These are phyloP conservation scores for Gorsachius magnificus DNA, from an alignment of 2,797 vertebrate species.

Conservation along the genomic window DNA sequence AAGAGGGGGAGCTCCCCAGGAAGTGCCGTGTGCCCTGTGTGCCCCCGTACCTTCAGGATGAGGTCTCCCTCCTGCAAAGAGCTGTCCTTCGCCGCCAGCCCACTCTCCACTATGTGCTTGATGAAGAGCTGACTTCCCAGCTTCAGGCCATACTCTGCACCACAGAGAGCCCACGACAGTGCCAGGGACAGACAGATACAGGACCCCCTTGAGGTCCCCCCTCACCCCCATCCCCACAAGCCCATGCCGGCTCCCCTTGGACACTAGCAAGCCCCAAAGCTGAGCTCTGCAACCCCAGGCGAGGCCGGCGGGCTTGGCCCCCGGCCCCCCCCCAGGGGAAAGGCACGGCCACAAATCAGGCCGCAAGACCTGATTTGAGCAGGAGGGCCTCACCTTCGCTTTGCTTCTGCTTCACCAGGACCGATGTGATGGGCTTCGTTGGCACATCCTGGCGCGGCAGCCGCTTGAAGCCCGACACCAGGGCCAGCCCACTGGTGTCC, in stretches of 20 bases:
- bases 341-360: not conserved
- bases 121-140: conserved; percentile 98
- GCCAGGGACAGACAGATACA: not conserved
- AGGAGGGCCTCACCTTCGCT: conserved; percentile 81
- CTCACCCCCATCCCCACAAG: accelerated
- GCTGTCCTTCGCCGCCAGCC: conserved; percentile 85
- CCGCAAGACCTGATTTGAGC: no score
- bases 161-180: not conserved
- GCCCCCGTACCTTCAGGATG: conserved; percentile 86
- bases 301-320: not conserved
- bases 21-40: accelerated
- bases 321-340: accelerated
- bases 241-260: accelerated
- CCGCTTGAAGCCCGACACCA: conserved; percentile 90
- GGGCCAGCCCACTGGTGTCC: conserved; percentile 71
- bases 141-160: conserved; percentile 92
- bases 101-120: conserved; percentile 92
- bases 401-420: conserved; percentile 84
- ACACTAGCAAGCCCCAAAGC: not conserved
- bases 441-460: conserved; percentile 78
- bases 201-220: not conserved
- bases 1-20: not conserved
- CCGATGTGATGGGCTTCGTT: conserved; percentile 83
- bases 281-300: not conserved
- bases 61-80: conserved; percentile 94